phyloP scores from a whole-genome alignment of 2,113 vertebrate species.

The Cryptomyrus ogoouensis region DNA sequence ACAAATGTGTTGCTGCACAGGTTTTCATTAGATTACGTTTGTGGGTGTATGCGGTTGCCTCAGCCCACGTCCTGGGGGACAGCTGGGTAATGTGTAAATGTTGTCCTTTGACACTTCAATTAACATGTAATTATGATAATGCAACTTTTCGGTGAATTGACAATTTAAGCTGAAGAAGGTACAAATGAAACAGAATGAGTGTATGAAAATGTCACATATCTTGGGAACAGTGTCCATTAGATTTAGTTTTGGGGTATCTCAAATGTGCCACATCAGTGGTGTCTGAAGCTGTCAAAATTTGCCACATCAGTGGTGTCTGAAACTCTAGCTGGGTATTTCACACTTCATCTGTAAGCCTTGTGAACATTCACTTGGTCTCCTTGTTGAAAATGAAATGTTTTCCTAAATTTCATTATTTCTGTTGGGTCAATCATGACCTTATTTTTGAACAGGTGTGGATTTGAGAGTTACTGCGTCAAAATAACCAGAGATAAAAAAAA shows the following conservation, averaged over 20 bases:
- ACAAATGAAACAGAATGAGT: background rate
- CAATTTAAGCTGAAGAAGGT: background rate
- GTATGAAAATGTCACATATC: background rate
- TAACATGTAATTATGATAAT: background rate
- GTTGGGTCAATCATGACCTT: background rate
- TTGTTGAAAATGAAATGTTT: background rate
- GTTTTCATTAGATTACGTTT: background rate
- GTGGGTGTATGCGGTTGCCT: background rate
- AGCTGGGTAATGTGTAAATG: background rate
- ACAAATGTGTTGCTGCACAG: background rate
- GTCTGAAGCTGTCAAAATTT: no score
- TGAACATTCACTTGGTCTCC: background rate
- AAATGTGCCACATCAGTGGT: background rate
- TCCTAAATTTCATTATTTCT: background rate
- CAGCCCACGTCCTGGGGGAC: background rate
- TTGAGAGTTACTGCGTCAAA: background rate
- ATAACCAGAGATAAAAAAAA: background rate
- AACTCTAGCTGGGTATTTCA: background rate
- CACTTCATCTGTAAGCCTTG: background rate
- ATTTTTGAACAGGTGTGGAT: background rate
- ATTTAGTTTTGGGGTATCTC: background rate
- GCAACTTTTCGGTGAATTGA: background rate
- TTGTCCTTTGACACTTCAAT: background rate
- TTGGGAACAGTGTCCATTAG: background rate
- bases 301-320: background rate